Evolutionary conservation across 2,113 vertebrate genomes (phyloP), one percentile per base, ranked within the genome.

Genomic region (mouse (Mus musculus)): DNA sequence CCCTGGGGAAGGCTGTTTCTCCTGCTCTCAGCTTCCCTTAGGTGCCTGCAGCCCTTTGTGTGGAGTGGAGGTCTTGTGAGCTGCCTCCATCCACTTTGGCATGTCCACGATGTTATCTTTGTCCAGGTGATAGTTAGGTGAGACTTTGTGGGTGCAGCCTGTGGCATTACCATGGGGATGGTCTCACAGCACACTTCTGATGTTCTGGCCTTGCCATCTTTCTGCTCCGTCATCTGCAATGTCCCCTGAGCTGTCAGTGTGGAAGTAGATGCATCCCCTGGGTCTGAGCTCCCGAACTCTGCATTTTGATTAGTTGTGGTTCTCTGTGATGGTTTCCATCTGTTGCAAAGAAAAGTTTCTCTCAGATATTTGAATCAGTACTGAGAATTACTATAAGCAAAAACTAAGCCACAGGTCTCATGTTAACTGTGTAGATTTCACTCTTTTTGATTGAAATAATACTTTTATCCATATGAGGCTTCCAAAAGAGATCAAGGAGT

Each of bases 381-480:
- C 77, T 90, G 1, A 76, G 5, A 73, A 92, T 76, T 89, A 63
- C 78, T 95, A 19, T 9, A 88, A 88, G 17, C 22, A 93, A 75
- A 93, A 92, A 49, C 46, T 8, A 39, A 88, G 49, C 26, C 61
- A 78, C 4, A 46, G n/a, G 9, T 92, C 92, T 93, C 33, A 89
- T 14, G 72, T 95, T 91, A 85, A 52, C 42, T 80, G 42, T 71
- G 11, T 90, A 61, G 69, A 87, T 69, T 76, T 89, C 26, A 91
- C 80, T 93, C 3, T n/a, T 39, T 69, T 61, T 69, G 9, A 28
- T 87, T 95, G 7, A 87, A 91, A 89, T 22, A 85, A 78, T 67
- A 46, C 81, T 78, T 85, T 69, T 49, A 42, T 63, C 65, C 30
- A 80, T 33, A 91, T 80, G 71, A 93, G 61, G 30, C 5, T 19